Evolutionary conservation across 1,140 invertebrate genomes (phyloP).

Genomic region (Brachionus rotundiformis): DNA sequence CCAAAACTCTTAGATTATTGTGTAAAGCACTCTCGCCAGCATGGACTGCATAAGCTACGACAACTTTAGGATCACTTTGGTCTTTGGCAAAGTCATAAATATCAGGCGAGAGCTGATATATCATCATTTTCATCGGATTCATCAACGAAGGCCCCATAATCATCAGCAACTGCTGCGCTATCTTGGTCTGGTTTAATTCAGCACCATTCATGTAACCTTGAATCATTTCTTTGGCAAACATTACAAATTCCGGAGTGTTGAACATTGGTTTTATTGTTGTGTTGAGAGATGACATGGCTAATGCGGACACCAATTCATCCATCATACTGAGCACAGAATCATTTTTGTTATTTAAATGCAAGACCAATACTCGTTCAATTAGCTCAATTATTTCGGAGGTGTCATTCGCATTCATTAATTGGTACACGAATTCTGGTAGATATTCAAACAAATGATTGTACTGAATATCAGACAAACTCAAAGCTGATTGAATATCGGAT

Average conservation of each 20-base stretch:
- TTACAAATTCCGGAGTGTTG: not conserved
- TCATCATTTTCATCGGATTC: not conserved
- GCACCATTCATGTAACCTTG: not conserved
- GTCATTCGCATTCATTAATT: not conserved
- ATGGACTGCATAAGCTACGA: conserved; percentile 4
- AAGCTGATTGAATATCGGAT: not conserved
- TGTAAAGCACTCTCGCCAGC: conserved; percentile 2
- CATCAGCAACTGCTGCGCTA: not conserved
- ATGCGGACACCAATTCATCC: not conserved
- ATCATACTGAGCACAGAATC: not conserved
- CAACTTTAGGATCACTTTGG: not conserved
- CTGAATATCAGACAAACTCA: not conserved
- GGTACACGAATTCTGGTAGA: not conserved
- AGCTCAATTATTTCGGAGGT: not conserved
- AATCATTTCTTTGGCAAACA: not conserved
- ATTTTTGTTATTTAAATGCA: not conserved
- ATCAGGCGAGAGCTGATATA: not conserved
- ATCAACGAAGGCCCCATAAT: not conserved
- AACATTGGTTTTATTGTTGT: not conserved
- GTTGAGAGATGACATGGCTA: not conserved
- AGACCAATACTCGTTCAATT: not conserved
- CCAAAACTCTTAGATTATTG: not conserved
- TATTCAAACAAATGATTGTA: not conserved
- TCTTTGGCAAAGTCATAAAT: conserved; percentile 18
- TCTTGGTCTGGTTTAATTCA: not conserved